Percentiles rank a stretch among this genome's conserved stretches.
These are phyloP conservation scores for Agrotis ipsilon DNA, from an alignment of 2,888 invertebrate genomes.

Conservation along the genomic window DNA sequence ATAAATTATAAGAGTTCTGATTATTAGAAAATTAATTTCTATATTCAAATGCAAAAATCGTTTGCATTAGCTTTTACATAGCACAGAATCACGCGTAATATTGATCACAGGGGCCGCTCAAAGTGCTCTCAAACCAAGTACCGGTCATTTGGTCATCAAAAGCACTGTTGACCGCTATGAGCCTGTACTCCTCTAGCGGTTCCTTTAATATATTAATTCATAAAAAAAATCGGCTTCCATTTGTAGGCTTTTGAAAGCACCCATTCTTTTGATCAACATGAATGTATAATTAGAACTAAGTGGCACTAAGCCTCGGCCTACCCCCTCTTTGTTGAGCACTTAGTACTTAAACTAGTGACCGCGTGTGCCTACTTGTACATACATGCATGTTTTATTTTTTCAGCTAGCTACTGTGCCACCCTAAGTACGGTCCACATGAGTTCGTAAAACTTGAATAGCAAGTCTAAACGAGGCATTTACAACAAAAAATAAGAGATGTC, in stretches of 20 bases:
- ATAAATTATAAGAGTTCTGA: conserved; percentile 5
- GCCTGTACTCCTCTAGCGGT: conserved; percentile 61
- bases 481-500: background rate
- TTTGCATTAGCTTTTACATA: conserved; percentile 32
- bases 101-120: conserved; percentile 72
- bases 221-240: conserved; percentile 67
- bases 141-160: conserved; percentile 78
- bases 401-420: conserved; percentile 3
- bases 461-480: background rate
- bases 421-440: background rate
- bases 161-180: conserved; percentile 72
- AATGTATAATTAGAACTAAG: conserved; percentile 68
- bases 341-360: conserved; percentile 61
- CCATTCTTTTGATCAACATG: conserved; percentile 68
- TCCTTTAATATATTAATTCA: conserved; percentile 67
- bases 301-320: conserved; percentile 62
- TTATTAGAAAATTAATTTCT: conserved; percentile 19
- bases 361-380: conserved; percentile 51
- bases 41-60: conserved; percentile 27
- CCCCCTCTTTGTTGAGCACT: conserved; percentile 64
- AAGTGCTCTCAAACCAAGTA: conserved; percentile 72
- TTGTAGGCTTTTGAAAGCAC: conserved; percentile 64
- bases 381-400: conserved; percentile 54
- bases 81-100: conserved; percentile 59
- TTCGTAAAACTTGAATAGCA: background rate